phyloP scores from a whole-genome alignment of 2,888 invertebrate species.

The Caenorhabditis uteleia region DNA sequence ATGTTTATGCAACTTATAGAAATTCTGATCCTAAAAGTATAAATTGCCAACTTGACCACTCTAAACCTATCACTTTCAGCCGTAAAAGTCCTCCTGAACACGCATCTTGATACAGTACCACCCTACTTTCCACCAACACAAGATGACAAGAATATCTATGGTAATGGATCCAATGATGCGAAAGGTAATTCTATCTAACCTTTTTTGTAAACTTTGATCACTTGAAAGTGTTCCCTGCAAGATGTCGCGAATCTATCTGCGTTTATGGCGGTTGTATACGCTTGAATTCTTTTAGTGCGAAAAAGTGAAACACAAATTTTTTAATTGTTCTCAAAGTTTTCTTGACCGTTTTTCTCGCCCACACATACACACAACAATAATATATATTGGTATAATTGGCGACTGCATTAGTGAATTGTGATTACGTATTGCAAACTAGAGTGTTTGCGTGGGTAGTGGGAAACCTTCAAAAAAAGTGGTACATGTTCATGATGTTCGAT shows the following conservation, averaged over 20 bases:
- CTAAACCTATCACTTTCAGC: slow-evolving; percentile 29
- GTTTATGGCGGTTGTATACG: too few relatives aligned
- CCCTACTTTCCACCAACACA: slow-evolving; percentile 61
- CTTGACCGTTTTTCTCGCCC: too few relatives aligned
- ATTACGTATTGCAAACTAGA: too few relatives aligned
- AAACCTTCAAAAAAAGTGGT: neutral
- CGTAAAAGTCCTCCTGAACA: slow-evolving; percentile 59
- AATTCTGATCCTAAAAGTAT: slow-evolving; percentile 29
- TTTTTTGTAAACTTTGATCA: slow-evolving; percentile 18
- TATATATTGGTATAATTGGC: too few relatives aligned
- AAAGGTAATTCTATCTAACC: slow-evolving; percentile 53
- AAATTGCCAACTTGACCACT: neutral
- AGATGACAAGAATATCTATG: slow-evolving; percentile 56
- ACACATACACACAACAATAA: too few relatives aligned
- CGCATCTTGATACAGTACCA: slow-evolving; percentile 68
- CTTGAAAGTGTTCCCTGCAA: slow-evolving; percentile 3
- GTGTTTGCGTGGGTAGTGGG: neutral
- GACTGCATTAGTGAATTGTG: too few relatives aligned
- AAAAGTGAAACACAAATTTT: too few relatives aligned
- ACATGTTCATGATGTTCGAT: slow-evolving; percentile 5
- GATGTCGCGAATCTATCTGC: slow-evolving; percentile 17
- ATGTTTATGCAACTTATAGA: slow-evolving; percentile 49
- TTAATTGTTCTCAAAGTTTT: too few relatives aligned
- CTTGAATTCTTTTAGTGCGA: too few relatives aligned
- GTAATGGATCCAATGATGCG: slow-evolving; percentile 66